Conservation (phyloP, 2,888 invertebrate species). For the Steinernema carpocapsae region DNA sequence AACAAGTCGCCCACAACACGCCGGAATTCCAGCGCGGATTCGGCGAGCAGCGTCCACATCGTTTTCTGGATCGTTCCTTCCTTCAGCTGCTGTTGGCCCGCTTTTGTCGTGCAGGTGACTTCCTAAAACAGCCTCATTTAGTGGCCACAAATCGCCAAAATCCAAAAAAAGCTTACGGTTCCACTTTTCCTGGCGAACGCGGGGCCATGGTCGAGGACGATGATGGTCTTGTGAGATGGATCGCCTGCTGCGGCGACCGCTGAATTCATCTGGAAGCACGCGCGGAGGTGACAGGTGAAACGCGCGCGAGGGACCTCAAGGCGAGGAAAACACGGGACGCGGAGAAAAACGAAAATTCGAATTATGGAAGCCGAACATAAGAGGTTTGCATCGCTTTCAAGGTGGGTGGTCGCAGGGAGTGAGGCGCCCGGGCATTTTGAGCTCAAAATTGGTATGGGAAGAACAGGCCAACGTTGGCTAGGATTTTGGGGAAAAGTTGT, state of each 20-base stretch:
- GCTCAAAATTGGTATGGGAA: too few relatives aligned
- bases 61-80: conserved; percentile 79
- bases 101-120: conserved; percentile 17
- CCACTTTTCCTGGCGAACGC: conserved; percentile 80
- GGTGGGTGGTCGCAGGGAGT: not conserved
- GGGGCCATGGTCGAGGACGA: conserved; percentile 91
- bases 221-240: conserved; percentile 82
- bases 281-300: not conserved
- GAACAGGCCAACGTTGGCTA: too few relatives aligned
- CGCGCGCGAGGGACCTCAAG: not conserved
- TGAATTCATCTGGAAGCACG: not conserved
- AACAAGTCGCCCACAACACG: conserved; percentile 97
- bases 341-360: too few relatives aligned
- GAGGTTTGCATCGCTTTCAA: not conserved
- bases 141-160: conserved; percentile 1
- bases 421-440: too few relatives aligned
- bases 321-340: too few relatives aligned
- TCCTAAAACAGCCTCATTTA: not conserved
- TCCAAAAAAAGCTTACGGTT: conserved; percentile 38
- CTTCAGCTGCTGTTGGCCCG: conserved; percentile 30
- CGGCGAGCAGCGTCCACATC: conserved; percentile 93
- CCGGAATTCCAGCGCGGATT: conserved; percentile 92
- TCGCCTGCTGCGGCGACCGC: conserved; percentile 1
- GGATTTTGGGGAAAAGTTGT: too few relatives aligned
- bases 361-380: not conserved